Percentiles rank a stretch among this genome's conserved stretches.
Conservation (phyloP, 2,888 invertebrate genomes). For the Shargacucullia verbasci region DNA sequence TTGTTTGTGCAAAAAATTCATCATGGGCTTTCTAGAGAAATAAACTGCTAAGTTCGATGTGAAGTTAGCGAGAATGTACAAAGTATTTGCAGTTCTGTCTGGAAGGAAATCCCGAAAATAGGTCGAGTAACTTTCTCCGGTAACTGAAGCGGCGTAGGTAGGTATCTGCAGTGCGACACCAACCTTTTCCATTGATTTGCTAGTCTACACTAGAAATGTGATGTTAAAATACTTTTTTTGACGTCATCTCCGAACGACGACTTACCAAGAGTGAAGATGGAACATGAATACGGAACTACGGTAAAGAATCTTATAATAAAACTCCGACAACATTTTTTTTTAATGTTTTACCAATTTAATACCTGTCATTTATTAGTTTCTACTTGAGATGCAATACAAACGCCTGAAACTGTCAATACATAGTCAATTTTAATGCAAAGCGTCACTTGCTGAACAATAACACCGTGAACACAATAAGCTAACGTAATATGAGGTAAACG, state of each 20-base stretch:
- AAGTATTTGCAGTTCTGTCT: conserved; percentile 24
- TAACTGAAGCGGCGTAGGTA: conserved; percentile 64
- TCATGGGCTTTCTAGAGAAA: neutral
- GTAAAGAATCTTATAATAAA: no score
- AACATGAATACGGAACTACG: no score
- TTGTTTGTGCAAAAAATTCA: neutral
- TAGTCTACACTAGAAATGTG: conserved; percentile 53
- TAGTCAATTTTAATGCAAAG: conserved; percentile 73
- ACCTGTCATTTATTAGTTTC: no score
- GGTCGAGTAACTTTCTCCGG: conserved; percentile 71
- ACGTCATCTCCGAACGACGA: conserved; percentile 2
- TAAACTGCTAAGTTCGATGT: neutral
- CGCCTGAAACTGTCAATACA: conserved; percentile 52
- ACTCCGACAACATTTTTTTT: no score
- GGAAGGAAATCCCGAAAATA: conserved; percentile 63
- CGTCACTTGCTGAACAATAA: conserved; percentile 75
- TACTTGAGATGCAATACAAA: conserved; percentile 10
- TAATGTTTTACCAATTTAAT: no score
- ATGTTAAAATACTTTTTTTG: conserved; percentile 16
- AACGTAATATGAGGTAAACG: conserved; percentile 82
- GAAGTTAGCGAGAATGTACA: conserved; percentile 11
- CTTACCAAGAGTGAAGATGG: no score
- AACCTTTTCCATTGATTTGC: conserved; percentile 74
- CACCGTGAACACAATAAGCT: conserved; percentile 74
- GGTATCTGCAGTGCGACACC: conserved; percentile 83